Percentiles rank a stretch among this genome's conserved stretches.
These are phyloP conservation scores for Pseudococcus longispinus DNA, from an alignment of 2,888 invertebrate genomes.

Conservation along the genomic window DNA sequence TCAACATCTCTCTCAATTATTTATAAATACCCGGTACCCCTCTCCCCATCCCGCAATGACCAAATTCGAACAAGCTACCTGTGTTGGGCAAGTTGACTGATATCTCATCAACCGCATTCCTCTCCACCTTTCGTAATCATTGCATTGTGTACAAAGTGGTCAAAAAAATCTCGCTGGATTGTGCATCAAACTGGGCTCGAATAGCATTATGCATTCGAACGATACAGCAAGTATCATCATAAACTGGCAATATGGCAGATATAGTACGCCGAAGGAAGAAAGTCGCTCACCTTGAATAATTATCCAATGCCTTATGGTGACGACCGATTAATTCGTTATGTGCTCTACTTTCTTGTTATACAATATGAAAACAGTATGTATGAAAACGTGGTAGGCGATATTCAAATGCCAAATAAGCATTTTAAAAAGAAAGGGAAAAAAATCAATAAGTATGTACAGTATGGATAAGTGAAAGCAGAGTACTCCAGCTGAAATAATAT, in stretches of 20 bases:
- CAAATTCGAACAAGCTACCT: neutral
- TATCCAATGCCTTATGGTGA: conserved; percentile 54
- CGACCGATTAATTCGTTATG: conserved; percentile 52
- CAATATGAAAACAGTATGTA: conserved; percentile 10
- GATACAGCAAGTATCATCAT: conserved; percentile 22
- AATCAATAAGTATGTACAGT: neutral
- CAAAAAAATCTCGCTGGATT: neutral
- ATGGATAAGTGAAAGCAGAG: neutral
- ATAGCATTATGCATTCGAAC: conserved; percentile 12
- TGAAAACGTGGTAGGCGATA: neutral
- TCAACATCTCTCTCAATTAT: neutral
- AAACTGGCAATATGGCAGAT: conserved; percentile 32
- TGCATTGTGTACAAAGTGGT: neutral
- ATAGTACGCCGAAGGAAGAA: conserved; percentile 36
- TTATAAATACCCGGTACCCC: neutral
- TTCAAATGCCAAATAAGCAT: conserved; percentile 12
- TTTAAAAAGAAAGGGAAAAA: conserved; percentile 28
- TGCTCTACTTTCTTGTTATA: conserved; percentile 55
- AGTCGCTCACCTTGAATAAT: conserved; percentile 56
- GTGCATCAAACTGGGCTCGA: neutral
- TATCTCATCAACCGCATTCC: conserved; percentile 3
- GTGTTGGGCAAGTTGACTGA: neutral
- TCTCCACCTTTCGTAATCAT: neutral
- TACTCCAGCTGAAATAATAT: conserved; percentile 39
- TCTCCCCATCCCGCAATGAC: neutral